A percentile compares a stretch with the other conserved stretches of the same genome.
phyloP scores from a whole-genome alignment of 1,140 invertebrate species.

The Micrasema minimum region DNA sequence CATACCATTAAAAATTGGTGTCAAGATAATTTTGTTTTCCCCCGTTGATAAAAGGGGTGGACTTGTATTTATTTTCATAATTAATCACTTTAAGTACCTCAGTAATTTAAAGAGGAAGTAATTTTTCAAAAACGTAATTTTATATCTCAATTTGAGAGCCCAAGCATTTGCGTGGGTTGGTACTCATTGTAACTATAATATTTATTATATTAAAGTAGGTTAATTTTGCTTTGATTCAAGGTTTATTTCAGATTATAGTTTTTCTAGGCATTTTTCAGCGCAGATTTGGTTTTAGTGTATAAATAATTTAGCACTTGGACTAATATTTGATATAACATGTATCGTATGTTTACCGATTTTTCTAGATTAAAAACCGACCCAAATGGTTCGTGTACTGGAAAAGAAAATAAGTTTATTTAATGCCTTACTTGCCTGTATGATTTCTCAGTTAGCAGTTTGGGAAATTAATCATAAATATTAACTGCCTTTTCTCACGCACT shows the following conservation, averaged over 20 bases:
- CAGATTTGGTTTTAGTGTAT: too few relatives aligned
- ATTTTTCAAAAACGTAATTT: too few relatives aligned
- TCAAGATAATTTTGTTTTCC: too few relatives aligned
- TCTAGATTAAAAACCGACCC: constrained; percentile 18
- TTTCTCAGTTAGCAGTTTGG: constrained; percentile 28
- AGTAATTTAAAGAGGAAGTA: too few relatives aligned
- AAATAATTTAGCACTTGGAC: too few relatives aligned
- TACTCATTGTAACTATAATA: too few relatives aligned
- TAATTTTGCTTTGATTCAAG: constrained; percentile 12
- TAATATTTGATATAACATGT: too few relatives aligned
- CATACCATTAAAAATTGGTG: too few relatives aligned
- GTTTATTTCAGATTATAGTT: constrained; percentile 10
- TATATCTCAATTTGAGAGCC: constrained; percentile 8
- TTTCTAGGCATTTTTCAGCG: not conserved
- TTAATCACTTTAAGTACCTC: too few relatives aligned
- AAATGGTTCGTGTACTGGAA: constrained; percentile 31
- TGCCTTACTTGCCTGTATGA: constrained; percentile 28
- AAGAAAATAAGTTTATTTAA: constrained; percentile 32
- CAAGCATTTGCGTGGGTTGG: constrained; percentile 5
- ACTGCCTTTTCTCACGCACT: constrained; percentile 39
- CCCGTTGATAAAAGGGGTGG: too few relatives aligned
- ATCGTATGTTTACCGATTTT: too few relatives aligned
- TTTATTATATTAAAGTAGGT: not conserved
- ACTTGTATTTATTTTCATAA: too few relatives aligned
- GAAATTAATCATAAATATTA: constrained; percentile 42